These are phyloP conservation scores for Chromobotia macracanthus DNA, from an alignment of 2,797 vertebrate species.

Conservation along the genomic window DNA sequence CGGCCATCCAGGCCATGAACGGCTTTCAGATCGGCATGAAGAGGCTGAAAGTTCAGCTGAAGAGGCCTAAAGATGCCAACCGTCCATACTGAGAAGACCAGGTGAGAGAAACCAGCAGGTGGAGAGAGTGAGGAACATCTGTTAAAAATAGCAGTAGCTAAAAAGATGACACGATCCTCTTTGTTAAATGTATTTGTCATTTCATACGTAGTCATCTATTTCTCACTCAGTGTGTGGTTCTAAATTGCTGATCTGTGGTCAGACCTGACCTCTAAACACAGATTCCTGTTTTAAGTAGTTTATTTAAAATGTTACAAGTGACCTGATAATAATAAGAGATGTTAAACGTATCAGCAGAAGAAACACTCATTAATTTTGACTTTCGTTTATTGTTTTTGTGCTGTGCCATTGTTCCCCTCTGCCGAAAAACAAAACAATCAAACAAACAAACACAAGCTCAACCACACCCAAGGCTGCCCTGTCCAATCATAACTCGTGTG, in stretches of 20 bases:
- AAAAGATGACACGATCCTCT: not conserved
- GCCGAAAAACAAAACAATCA: constrained; percentile 66
- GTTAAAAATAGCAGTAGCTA: not conserved
- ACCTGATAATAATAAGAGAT: not conserved
- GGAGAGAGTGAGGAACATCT: not conserved
- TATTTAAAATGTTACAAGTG: not conserved
- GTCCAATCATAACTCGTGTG: constrained; percentile 82
- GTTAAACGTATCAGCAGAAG: constrained; percentile 26
- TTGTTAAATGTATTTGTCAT: not conserved
- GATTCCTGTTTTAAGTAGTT: constrained; percentile 11
- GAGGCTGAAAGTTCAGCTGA: constrained; percentile 98
- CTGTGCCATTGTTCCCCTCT: constrained; percentile 78
- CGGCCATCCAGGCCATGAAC: constrained; percentile 99
- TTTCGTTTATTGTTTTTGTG: constrained; percentile 83
- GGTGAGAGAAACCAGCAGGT: constrained; percentile 3
- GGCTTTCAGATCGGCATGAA: constrained; percentile 99
- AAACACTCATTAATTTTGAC: constrained; percentile 74
- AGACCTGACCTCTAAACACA: constrained; percentile 2
- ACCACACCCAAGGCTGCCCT: constrained; percentile 78
- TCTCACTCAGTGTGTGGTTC: too few relatives aligned
- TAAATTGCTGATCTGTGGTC: constrained; percentile 25
- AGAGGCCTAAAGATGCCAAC: constrained; percentile 97
- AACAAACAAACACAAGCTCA: constrained; percentile 61
- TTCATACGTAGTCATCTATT: not conserved
- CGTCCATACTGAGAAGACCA: constrained; percentile 86